Conservation (phyloP, 2,113 vertebrate genomes). For the Channa maculata region DNA sequence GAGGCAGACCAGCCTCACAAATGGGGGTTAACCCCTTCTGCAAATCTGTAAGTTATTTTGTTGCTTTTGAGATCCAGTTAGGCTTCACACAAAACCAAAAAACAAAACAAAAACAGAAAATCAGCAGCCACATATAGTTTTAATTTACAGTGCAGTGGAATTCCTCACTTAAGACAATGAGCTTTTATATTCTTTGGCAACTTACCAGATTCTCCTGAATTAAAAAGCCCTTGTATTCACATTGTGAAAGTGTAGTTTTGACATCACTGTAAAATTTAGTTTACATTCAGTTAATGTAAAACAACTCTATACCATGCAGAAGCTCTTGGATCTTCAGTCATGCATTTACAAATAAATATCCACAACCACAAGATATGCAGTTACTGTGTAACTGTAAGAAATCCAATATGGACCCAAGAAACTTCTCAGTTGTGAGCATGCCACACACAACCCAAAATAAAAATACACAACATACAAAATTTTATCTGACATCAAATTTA, state of each 20-base stretch:
- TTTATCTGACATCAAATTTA: conserved; percentile 21
- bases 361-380: conserved; percentile 21
- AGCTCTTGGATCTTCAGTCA: conserved; percentile 54
- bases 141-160: conserved; percentile 33
- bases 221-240: conserved; percentile 68
- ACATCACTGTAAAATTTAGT: conserved; percentile 52
- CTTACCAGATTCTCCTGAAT: conserved; percentile 19
- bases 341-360: conserved; percentile 62
- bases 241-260: conserved; percentile 49
- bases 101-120: background rate
- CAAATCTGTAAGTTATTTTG: conserved; percentile 20
- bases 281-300: conserved; percentile 71
- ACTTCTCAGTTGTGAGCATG: conserved; percentile 54
- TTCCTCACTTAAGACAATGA: conserved; percentile 30
- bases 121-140: background rate
- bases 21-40: conserved; percentile 20
- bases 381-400: conserved; percentile 28
- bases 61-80: background rate
- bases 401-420: conserved; percentile 79
- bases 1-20: conserved; percentile 35
- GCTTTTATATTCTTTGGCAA: conserved; percentile 64
- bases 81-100: background rate
- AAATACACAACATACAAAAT: conserved; percentile 23
- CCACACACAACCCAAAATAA: conserved; percentile 53
- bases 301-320: conserved; percentile 52